A percentile compares a stretch with the other conserved stretches of the same genome.
These are phyloP conservation scores for Crossaster papposus DNA, from an alignment of 53 echinoderm and acorn worm species.

Conservation along the genomic window DNA sequence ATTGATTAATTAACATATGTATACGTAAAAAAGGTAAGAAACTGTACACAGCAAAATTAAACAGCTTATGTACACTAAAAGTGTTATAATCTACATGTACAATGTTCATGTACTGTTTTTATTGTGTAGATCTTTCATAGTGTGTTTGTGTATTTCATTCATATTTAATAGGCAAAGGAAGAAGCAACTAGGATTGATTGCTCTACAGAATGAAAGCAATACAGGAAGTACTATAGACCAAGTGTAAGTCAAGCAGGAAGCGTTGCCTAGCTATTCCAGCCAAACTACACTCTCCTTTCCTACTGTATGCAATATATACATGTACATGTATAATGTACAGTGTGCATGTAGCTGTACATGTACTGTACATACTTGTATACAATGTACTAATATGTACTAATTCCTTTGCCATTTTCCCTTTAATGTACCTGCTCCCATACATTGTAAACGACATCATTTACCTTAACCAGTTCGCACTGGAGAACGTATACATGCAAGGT, in stretches of 20 bases:
- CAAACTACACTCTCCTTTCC: background rate
- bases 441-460: too few species aligned
- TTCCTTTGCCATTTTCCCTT: too few species aligned
- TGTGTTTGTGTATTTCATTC: background rate
- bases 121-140: background rate
- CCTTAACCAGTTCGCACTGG: too few species aligned
- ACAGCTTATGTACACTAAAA: too few species aligned
- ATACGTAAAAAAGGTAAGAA: too few species aligned
- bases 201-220: slow-evolving; percentile 1
- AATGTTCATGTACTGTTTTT: background rate
- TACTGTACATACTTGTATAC: too few species aligned
- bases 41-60: too few species aligned
- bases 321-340: background rate
- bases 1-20: too few species aligned
- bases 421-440: too few species aligned
- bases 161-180: slow-evolving; percentile 17
- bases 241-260: slow-evolving; percentile 27
- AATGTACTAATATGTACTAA: too few species aligned
- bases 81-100: background rate
- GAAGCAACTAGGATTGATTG: background rate
- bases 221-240: slow-evolving; percentile 35
- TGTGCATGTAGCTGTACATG: too few species aligned
- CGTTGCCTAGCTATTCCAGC: slow-evolving; percentile 12
- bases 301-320: background rate
- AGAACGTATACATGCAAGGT: too few species aligned